These are phyloP conservation scores for Chaetops frenatus DNA, from an alignment of 2,113 vertebrate species.

Conservation along the genomic window DNA sequence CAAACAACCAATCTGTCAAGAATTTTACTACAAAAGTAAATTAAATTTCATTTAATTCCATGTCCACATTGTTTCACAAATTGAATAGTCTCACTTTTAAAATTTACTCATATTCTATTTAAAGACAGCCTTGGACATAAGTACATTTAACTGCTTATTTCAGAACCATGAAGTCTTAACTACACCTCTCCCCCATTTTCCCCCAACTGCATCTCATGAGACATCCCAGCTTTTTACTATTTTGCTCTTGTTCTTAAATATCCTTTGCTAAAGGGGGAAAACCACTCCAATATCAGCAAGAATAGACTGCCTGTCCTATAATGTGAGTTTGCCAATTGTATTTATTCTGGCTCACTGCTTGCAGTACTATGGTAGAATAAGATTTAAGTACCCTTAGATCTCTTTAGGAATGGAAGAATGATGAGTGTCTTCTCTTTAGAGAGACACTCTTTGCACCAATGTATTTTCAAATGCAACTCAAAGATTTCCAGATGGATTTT, in stretches of 20 bases:
- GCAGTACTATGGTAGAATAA: slow-evolving; percentile 45
- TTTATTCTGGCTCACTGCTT: slow-evolving; percentile 67
- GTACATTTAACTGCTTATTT: neutral
- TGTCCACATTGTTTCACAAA: neutral
- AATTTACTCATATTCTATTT: neutral
- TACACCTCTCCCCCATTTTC: neutral
- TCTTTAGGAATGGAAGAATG: slow-evolving; percentile 61
- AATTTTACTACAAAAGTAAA: neutral
- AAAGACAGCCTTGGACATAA: neutral
- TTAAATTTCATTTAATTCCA: neutral
- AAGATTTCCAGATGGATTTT: slow-evolving; percentile 69
- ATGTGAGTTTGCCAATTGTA: slow-evolving; percentile 42
- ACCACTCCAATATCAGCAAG: slow-evolving; percentile 5
- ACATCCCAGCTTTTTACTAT: slow-evolving; percentile 18
- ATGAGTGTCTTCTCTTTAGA: slow-evolving; percentile 51
- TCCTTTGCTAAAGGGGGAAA: slow-evolving; percentile 1
- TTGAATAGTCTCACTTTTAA: neutral
- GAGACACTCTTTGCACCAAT: slow-evolving; percentile 40
- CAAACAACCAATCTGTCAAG: neutral
- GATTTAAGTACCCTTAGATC: slow-evolving; percentile 58
- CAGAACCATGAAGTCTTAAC: neutral
- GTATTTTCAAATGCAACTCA: slow-evolving; percentile 51
- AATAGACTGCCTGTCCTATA: slow-evolving; percentile 41
- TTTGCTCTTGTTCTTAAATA: slow-evolving; percentile 51
- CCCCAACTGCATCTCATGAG: neutral